These are phyloP conservation scores for Bufo gargarizans DNA, from an alignment of 2,113 vertebrate species.

Conservation along the genomic window DNA sequence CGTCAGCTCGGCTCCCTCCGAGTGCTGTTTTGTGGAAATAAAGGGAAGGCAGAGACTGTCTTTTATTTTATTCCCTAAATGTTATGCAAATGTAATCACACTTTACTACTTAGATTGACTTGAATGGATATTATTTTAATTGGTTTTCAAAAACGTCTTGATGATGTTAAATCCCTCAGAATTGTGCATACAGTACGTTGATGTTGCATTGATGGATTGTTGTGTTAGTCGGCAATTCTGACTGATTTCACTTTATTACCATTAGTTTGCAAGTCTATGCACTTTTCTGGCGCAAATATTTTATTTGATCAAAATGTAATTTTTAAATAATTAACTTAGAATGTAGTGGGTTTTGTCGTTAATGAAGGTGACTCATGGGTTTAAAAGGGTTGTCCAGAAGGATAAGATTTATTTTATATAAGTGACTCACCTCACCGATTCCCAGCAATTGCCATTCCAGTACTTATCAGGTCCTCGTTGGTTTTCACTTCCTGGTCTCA, in stretches of 20 bases:
- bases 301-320: not conserved
- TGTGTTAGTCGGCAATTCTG: slow-evolving; percentile 1
- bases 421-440: no score
- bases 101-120: slow-evolving; percentile 31
- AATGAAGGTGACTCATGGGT: not conserved
- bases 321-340: not conserved
- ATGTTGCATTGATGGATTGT: slow-evolving; percentile 15
- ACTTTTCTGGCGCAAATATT: not conserved
- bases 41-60: not conserved
- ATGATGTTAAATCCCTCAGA: slow-evolving; percentile 18
- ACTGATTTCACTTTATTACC: not conserved
- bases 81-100: slow-evolving; percentile 40
- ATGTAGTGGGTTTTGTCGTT: not conserved
- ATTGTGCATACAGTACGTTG: not conserved
- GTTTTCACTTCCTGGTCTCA: no score
- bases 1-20: not conserved
- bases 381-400: no score
- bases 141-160: slow-evolving; percentile 42
- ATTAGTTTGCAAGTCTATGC: not conserved
- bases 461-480: no score
- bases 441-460: no score
- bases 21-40: not conserved
- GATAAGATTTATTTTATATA: no score
- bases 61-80: not conserved
- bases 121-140: slow-evolving; percentile 39